Percentiles rank a stretch among this genome's conserved stretches.
Conservation (phyloP, 2,113 vertebrate genomes). For the Ciconia maguari region DNA sequence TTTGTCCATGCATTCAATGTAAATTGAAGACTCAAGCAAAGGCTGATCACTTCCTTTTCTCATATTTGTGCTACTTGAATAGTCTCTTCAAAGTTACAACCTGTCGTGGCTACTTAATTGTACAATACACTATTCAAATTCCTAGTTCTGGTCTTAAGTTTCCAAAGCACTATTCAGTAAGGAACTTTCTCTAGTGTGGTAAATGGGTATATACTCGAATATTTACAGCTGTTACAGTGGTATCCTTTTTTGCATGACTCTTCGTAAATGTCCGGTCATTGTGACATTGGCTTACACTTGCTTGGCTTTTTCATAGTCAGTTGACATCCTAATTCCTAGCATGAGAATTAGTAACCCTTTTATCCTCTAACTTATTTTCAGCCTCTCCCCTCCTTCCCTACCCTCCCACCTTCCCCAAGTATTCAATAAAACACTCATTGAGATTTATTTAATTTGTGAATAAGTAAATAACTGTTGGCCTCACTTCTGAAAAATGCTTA, state of each 20-base stretch:
- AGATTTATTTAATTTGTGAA: constrained; percentile 34
- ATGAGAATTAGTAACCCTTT: constrained; percentile 78
- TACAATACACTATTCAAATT: neutral
- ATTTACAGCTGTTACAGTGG: constrained; percentile 90
- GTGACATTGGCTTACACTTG: constrained; percentile 89
- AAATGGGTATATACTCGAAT: constrained; percentile 97
- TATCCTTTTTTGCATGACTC: constrained; percentile 86
- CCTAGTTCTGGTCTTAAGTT: neutral
- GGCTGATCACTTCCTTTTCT: neutral
- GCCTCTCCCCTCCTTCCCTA: neutral
- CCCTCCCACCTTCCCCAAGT: neutral
- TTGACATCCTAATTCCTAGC: constrained; percentile 78
- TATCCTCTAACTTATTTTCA: constrained; percentile 73
- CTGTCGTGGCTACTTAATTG: neutral
- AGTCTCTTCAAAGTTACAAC: neutral
- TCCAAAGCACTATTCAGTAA: neutral
- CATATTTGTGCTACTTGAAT: neutral
- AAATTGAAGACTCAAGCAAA: neutral
- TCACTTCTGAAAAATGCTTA: constrained; percentile 30
- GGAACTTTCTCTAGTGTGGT: constrained; percentile 6
- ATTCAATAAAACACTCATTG: constrained; percentile 38
- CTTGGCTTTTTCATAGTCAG: constrained; percentile 91
- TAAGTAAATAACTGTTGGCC: constrained; percentile 61
- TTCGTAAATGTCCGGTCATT: constrained; percentile 83
- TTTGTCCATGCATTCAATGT: neutral